Evolutionary conservation across 2,797 vertebrate genomes (phyloP), one percentile per base, ranked within the genome.

Genomic region (Clarias laeviceps): DNA sequence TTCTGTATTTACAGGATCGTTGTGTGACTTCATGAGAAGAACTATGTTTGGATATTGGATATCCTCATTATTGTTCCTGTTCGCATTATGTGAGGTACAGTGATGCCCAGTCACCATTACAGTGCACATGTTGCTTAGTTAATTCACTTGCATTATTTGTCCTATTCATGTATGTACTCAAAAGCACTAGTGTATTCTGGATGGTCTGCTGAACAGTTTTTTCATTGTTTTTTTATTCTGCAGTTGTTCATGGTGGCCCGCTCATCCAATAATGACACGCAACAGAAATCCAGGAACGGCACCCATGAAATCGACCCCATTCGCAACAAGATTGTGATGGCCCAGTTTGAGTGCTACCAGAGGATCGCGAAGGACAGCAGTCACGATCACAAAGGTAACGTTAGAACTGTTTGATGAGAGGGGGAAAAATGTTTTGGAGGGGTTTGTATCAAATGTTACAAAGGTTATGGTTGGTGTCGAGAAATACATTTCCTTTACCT

Each of bases 331-430:
- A 98, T 99, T 17, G 91, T 95, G 91, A 95, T 92, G 0, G 97
- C 97, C 11, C 98, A 99, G 86, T 99, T 96, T 88, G 95, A 97
- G 83, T 99, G 98, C 84, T 99, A 97, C 91, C 98, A 99, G 91
- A 96, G 95, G 89, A 98, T 99, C n/a, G 90, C 96, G 87, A 96
- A 95, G 78, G 93, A 96, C 61, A 92, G 94, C 0, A 54, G 94
- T 57, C 92, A 89, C 20, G 94, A 91, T 82, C 91, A 88, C 79
- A 92, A 90, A 90, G 97, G 98, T 98, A 93, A 15, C 56, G 17
- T 15, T 15, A 24, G 5, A 6, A 20, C 9, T 12, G 29, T 76
- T 27, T 22, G 8, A 24, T 0, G 69, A 12, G 22, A 12, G 22
- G 9, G 29, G 29, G 15, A 2, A 66, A 17, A 66, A 22, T 20